Conservation (phyloP, 2,113 vertebrate genomes). For the Lipophrys pholis region DNA sequence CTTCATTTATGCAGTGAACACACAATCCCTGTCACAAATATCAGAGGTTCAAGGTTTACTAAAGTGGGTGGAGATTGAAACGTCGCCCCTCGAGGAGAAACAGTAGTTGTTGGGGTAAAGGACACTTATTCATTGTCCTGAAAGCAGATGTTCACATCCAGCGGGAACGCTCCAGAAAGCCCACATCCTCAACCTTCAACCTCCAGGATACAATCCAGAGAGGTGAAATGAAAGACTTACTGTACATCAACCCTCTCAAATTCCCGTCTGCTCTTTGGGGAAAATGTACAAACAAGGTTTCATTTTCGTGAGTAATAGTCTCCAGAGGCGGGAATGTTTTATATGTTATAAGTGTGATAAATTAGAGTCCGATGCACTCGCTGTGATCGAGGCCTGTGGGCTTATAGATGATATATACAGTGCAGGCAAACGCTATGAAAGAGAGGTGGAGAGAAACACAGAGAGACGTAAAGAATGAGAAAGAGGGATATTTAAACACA, state of each 20-base stretch:
- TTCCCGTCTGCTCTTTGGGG: slow-evolving; percentile 17
- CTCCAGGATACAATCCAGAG: slow-evolving; percentile 17
- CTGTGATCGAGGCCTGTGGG: slow-evolving; percentile 44
- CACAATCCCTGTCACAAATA: no score
- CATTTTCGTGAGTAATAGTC: slow-evolving; percentile 77
- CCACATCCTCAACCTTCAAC: slow-evolving; percentile 46
- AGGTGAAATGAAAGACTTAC: slow-evolving; percentile 10
- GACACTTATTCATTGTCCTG: not conserved
- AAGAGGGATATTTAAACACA: slow-evolving; percentile 48
- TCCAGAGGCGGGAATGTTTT: slow-evolving; percentile 31
- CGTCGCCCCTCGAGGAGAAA: not conserved
- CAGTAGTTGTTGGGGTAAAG: slow-evolving; percentile 5
- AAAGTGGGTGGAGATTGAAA: slow-evolving; percentile 39
- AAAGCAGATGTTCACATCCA: slow-evolving; percentile 24
- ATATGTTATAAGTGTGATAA: slow-evolving; percentile 65
- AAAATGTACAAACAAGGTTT: slow-evolving; percentile 58
- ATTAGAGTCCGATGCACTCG: slow-evolving; percentile 53
- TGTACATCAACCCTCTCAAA: slow-evolving; percentile 18
- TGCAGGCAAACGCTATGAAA: slow-evolving; percentile 16
- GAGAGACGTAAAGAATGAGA: slow-evolving; percentile 16
- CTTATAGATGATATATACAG: slow-evolving; percentile 9
- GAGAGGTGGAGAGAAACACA: not conserved
- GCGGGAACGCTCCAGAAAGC: slow-evolving; percentile 27
- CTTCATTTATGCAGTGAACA: slow-evolving; percentile 5
- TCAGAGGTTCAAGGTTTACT: not conserved